Conservation (phyloP, 2,113 vertebrate species). For the Xiphophorus couchianus region DNA sequence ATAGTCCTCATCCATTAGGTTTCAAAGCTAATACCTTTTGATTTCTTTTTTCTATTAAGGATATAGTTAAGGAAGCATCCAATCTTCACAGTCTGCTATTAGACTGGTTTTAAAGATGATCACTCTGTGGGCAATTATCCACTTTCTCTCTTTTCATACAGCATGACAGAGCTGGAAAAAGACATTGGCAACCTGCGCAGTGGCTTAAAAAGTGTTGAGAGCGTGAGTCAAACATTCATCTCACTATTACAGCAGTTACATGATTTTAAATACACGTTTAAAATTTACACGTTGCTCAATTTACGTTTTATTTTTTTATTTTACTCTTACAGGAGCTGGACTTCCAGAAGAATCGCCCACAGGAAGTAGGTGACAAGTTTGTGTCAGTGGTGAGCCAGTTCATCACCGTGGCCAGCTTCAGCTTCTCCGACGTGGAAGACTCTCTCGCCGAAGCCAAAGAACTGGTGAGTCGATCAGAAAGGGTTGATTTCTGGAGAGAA, state of each 20-base stretch:
- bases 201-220: conserved; percentile 93
- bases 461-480: conserved; percentile 81
- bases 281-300: neutral
- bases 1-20: neutral
- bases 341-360: conserved; percentile 89
- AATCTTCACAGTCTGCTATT: neutral
- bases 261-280: neutral
- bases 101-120: neutral
- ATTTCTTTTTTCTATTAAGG: neutral
- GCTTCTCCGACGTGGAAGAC: conserved; percentile 97
- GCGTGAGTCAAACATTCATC: conserved; percentile 81
- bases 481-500: neutral
- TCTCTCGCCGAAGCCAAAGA: conserved; percentile 94
- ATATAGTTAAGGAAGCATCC: neutral
- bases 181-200: conserved; percentile 92
- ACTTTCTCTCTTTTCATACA: conserved; percentile 63
- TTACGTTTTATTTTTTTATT: neutral
- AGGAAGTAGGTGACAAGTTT: conserved; percentile 92
- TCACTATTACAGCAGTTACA: neutral
- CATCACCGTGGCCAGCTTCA: conserved; percentile 96
- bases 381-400: conserved; percentile 98
- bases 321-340: conserved; percentile 86
- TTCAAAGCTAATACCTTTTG: neutral
- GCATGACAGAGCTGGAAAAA: conserved; percentile 98
- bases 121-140: neutral